These are phyloP conservation scores for Ostrea denselamellosa DNA, from an alignment of 1,140 invertebrate species.

Conservation along the genomic window DNA sequence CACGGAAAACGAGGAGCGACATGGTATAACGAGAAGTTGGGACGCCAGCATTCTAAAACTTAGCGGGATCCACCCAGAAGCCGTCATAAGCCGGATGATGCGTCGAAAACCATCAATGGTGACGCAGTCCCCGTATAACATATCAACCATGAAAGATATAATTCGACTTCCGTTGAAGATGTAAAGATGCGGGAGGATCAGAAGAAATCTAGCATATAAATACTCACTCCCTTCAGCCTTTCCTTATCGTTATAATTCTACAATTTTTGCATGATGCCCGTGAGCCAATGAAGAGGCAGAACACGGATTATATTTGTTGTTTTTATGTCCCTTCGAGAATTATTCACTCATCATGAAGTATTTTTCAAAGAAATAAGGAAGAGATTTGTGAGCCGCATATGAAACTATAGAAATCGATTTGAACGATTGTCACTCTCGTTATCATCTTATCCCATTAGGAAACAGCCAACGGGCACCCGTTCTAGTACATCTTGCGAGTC, in stretches of 20 bases:
- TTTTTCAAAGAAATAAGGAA: constrained; percentile 6
- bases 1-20: neutral
- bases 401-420: constrained; percentile 20
- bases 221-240: constrained; percentile 4
- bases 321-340: no score
- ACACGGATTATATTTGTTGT: neutral
- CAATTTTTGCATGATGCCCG: neutral
- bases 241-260: constrained; percentile 11
- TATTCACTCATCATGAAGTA: neutral
- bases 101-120: neutral
- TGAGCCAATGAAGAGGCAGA: constrained; percentile 16
- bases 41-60: neutral
- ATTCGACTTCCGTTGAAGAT: neutral
- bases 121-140: neutral
- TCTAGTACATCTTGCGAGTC: neutral
- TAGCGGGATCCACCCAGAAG: neutral
- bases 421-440: neutral
- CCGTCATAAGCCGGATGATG: constrained; percentile 15
- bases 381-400: constrained; percentile 24
- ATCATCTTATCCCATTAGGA: constrained; percentile 21
- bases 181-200: constrained; percentile 13
- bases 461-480: neutral
- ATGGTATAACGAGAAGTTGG: neutral
- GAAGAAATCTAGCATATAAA: neutral
- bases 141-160: neutral